A percentile compares a stretch with the other conserved stretches of the same genome.
Conservation (phyloP, 2,113 vertebrate genomes). For the Cryptomyrus ogoouensis region DNA sequence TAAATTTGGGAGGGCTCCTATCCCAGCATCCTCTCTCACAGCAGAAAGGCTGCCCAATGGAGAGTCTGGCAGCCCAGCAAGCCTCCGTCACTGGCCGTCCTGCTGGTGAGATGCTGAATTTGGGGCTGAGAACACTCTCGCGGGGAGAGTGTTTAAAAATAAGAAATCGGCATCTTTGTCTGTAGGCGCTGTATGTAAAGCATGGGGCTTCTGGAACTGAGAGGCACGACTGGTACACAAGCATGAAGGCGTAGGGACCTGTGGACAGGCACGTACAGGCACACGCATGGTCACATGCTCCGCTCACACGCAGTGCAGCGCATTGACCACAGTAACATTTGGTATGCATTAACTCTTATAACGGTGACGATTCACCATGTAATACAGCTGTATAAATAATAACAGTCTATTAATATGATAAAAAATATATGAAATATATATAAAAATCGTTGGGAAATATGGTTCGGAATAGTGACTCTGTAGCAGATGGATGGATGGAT, state of each 20-base stretch:
- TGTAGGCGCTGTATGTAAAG: not conserved
- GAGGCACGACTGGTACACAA: not conserved
- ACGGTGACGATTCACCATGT: not conserved
- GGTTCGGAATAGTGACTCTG: not conserved
- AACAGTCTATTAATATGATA: not conserved
- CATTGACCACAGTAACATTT: not conserved
- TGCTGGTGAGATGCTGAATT: not conserved
- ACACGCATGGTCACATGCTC: not conserved
- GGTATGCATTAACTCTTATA: not conserved
- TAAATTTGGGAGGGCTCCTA: not conserved
- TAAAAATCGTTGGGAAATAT: not conserved
- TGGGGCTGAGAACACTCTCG: not conserved
- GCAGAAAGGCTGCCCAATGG: not conserved
- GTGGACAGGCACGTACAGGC: not conserved
- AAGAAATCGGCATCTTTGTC: not conserved
- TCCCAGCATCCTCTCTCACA: not conserved
- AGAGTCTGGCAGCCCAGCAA: not conserved
- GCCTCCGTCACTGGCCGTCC: not conserved
- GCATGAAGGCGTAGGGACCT: not conserved
- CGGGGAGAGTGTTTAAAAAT: not conserved
- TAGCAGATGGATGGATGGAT: not conserved
- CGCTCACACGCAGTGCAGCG: not conserved
- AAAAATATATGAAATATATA: not conserved
- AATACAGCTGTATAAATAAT: not conserved
- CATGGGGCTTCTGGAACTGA: not conserved